Base-by-base conservation (phyloP, 2,888 invertebrate species). In the Fragum whitleyi region DNA sequence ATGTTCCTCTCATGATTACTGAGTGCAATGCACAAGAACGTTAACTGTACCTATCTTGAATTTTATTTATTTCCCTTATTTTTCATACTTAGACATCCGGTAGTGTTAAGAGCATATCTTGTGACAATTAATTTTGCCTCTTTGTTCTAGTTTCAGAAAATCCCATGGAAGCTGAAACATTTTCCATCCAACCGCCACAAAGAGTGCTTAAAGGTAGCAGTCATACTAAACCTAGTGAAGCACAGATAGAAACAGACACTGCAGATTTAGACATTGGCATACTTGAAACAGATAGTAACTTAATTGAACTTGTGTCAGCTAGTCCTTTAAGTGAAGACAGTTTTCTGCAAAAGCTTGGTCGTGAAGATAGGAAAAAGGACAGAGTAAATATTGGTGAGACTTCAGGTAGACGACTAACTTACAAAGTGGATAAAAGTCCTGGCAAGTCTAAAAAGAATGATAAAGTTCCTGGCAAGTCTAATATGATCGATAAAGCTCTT, bases 171-270 rank as follows among this genome's bases (percentile, higher is more conserved):
- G 6, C 42, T n/a, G 39, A n/a, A 16, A 26, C 11, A 21, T 1
- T 1, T 23, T 6, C 28, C 1, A 68, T 75, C 11, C 72, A 70
- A 69, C 78, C 75, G 23, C 78, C 81, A 9, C 78, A 82, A 36
- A 67, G 81, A 28, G 70, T 82, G 29, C 32, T 73, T 19, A 74
- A 67, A 69, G 36, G 42, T 16, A 65, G 1, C 5, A 42, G 2
- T 47, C 2, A 47, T 3, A 47, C 47, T 47, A n/a, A 5, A 5
- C 5, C 14, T 3, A n/a, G n/a, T 19, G 57, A 28, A 5, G 28
- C 3, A 2, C 28, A 57, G 57, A 57, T 23, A 7, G 26, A 5
- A 57, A 11, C 23, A 14, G 23, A 21, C 3, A 32, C 1, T 28
- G 32, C 16, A 14, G 65, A 65, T 7, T 2, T 42, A 2, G 65